phyloP scores from a whole-genome alignment of 2,113 vertebrate species.

The Candoia aspera region DNA sequence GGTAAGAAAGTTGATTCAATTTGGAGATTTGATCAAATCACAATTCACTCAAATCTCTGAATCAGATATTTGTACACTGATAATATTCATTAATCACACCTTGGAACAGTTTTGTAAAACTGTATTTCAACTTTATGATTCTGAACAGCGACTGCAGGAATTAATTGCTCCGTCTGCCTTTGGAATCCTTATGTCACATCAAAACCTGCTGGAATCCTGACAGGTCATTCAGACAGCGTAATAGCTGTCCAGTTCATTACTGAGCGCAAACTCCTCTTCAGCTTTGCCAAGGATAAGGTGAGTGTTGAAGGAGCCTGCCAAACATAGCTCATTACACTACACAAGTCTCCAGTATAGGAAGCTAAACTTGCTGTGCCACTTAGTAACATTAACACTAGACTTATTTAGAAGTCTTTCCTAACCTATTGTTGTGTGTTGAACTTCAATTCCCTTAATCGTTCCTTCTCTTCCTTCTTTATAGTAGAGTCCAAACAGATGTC shows the following conservation, averaged over 20 bases:
- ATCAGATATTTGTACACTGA: background rate
- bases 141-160: conserved; percentile 80
- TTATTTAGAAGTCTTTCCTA: background rate
- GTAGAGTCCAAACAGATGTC: background rate
- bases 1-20: background rate
- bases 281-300: conserved; percentile 86
- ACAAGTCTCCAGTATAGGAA: background rate
- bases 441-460: background rate
- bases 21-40: background rate
- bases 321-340: background rate
- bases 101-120: background rate
- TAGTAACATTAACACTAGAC: background rate
- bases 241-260: conserved; percentile 77
- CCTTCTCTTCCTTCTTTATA: background rate
- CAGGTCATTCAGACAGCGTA: conserved; percentile 76
- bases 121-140: conserved; percentile 28
- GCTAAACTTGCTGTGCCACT: background rate
- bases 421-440: background rate
- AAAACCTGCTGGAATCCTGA: conserved; percentile 74
- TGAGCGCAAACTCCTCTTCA: conserved; percentile 79
- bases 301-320: background rate
- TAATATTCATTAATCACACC: background rate
- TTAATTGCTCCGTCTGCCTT: conserved; percentile 79
- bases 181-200: conserved; percentile 84
- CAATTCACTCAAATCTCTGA: background rate